Evolutionary conservation across 1,140 invertebrate genomes (phyloP), one percentile per base, ranked within the genome.

Genomic region (Zaprionus tsacasi): DNA sequence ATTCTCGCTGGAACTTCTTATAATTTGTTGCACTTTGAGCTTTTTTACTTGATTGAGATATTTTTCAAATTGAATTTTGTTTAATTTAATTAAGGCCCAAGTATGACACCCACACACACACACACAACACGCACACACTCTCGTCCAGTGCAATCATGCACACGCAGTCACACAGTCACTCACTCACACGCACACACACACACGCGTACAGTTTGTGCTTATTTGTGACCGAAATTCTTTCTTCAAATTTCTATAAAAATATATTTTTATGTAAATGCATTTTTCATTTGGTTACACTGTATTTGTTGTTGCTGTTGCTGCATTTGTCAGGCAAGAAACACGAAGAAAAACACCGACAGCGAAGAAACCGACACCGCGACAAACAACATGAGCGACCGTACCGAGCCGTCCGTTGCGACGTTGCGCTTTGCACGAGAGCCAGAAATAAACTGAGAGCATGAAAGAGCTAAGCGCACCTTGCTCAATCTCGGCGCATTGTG

Each of bases 401-500:
- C 40, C 70, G 70, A 76, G 67, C 68, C 77, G 70, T 77, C 89
- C 85, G 81, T 78, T 80, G 56, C 69, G 45, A 81, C 86, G 86
- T 77, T 89, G 85, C 85, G 85, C 75, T 82, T 89, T 82, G 82
- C 72, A 91, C 82, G 88, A 90, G 87, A 90, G 87, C 45, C 79
- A 87, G 87, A 90, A 91, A 87, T 87, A 87, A 90, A 90, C 82
- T 91, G 75, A 76, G 81, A 83, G 81, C 68, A 67, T 50, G 81
- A 59, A 82, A 88, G 78, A 83, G 75, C 82, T 90, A 87, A 90
- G 87, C 87, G 82, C 79, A 90, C 86, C 83, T 88, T 89, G 80
- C 85, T 83, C 83, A 88, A 80, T 79, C 71, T 88, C 86, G 83
- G 71, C 71, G 66, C 71, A 70, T 83, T 87, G 67, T 80, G 76